Evolutionary conservation across 2,113 vertebrate species (phyloP).

Genomic region (Maccullochella peelii): DNA sequence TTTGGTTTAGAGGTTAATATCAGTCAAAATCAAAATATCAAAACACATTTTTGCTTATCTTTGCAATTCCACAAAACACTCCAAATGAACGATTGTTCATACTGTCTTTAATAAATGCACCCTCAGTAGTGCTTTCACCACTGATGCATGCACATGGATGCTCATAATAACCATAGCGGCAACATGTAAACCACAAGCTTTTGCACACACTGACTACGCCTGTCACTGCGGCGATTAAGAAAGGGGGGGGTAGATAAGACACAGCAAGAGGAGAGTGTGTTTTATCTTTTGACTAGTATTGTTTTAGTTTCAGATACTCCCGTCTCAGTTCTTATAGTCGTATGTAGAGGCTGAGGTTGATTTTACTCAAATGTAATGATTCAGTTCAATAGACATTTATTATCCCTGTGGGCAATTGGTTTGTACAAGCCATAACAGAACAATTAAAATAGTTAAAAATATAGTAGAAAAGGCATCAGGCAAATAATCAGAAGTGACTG

Average conservation of each 20-base stretch:
- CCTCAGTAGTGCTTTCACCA: neutral
- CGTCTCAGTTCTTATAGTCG: neutral
- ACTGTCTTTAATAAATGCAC: conserved; percentile 8
- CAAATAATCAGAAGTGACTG: neutral
- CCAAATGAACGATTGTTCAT: neutral
- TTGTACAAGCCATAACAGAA: conserved; percentile 1
- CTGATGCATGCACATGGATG: conserved; percentile 1
- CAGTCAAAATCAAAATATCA: neutral
- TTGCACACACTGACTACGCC: conserved; percentile 5
- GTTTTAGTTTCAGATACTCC: neutral
- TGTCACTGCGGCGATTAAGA: neutral
- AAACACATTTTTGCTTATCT: neutral
- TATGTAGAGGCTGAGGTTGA: neutral
- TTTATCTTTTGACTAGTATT: neutral
- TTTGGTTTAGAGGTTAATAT: neutral
- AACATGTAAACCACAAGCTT: conserved; percentile 20
- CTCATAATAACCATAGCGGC: conserved; percentile 36
- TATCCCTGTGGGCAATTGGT: neutral
- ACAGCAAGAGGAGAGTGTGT: neutral
- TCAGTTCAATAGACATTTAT: neutral
- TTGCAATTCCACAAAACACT: neutral
- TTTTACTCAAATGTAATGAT: conserved; percentile 1
- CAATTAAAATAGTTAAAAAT: neutral
- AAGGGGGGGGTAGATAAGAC: neutral
- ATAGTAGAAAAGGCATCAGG: neutral